Percentiles rank a stretch among this genome's conserved stretches.
phyloP scores from a whole-genome alignment of 2,113 vertebrate genomes.

The Haliaeetus leucogaster region DNA sequence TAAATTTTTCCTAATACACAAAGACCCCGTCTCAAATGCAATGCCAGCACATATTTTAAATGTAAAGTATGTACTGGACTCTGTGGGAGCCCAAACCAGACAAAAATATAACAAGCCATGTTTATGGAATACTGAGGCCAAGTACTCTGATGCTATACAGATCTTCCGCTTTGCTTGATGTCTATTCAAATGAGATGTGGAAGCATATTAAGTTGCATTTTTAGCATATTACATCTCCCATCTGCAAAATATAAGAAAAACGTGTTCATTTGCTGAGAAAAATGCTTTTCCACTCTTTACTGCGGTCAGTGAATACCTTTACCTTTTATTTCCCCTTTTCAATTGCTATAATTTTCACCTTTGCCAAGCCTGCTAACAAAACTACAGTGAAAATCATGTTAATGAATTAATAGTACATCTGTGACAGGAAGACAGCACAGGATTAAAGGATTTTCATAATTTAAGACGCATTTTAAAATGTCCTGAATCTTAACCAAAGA shows the following conservation, averaged over 20 bases:
- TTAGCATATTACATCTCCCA: neutral
- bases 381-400: neutral
- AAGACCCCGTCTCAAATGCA: neutral
- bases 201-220: neutral
- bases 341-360: neutral
- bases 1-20: neutral
- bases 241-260: neutral
- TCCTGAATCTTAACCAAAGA: neutral
- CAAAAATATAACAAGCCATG: neutral
- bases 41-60: neutral
- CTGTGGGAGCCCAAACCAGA: neutral
- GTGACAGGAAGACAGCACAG: neutral
- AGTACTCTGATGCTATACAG: neutral
- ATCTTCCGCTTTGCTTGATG: neutral
- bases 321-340: neutral
- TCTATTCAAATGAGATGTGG: neutral
- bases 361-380: neutral
- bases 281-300: neutral
- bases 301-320: neutral
- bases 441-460: neutral
- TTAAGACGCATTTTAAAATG: neutral
- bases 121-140: neutral
- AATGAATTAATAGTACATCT: neutral
- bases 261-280: neutral
- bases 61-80: neutral